Evolutionary conservation across 2,113 vertebrate genomes (phyloP).

Genomic region (Peucedramus taeniatus): DNA sequence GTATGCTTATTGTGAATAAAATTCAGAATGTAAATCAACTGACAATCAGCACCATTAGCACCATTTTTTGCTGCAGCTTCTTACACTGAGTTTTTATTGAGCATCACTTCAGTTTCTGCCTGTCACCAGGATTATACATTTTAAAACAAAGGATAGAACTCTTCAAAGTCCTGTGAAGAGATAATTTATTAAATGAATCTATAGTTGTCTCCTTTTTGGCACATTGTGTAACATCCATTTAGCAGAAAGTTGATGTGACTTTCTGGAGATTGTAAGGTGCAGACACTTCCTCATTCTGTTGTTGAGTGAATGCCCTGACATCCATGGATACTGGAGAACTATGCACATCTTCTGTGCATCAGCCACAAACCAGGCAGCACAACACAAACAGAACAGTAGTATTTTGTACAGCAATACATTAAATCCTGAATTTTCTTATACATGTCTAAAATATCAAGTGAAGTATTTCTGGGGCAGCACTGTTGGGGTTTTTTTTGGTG

Average conservation of each 20-base stretch:
- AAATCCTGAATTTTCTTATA: neutral
- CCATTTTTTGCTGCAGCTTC: neutral
- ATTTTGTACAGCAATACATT: neutral
- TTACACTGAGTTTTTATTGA: neutral
- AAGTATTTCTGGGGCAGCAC: neutral
- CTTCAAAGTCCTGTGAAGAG: neutral
- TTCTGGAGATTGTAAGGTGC: neutral
- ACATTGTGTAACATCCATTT: neutral
- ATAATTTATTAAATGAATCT: neutral
- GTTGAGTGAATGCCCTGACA: neutral
- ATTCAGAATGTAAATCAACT: neutral
- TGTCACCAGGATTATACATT: neutral
- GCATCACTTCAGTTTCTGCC: neutral
- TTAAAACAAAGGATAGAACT: neutral
- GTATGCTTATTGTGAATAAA: neutral
- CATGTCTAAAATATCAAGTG: neutral
- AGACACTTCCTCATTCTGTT: neutral
- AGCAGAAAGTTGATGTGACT: neutral
- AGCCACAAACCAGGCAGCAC: neutral
- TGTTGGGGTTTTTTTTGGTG: rapidly evolving
- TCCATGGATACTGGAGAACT: neutral
- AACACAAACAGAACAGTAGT: neutral
- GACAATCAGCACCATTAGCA: neutral
- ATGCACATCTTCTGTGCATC: neutral
- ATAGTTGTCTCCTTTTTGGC: neutral